A percentile compares a stretch with the other conserved stretches of the same genome.
These are phyloP conservation scores for Caenorhabditis wallacei DNA, from an alignment of 2,888 invertebrate species.

Conservation along the genomic window DNA sequence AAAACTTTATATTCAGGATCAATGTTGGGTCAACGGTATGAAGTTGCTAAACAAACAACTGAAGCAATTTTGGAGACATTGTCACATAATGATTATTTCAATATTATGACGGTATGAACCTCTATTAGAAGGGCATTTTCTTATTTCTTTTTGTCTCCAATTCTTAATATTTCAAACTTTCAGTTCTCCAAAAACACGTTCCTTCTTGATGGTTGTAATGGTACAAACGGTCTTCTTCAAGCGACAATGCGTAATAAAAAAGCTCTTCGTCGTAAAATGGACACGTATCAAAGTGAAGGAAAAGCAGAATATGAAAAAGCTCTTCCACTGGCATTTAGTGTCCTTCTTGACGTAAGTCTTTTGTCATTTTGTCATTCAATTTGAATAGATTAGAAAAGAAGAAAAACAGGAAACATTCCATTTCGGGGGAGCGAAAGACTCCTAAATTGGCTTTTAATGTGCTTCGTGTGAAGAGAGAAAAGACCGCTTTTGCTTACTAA, in stretches of 20 bases:
- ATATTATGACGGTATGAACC: slow-evolving; percentile 88
- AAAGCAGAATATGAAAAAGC: slow-evolving; percentile 92
- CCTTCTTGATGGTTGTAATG: slow-evolving; percentile 90
- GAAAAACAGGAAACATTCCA: slow-evolving; percentile 21
- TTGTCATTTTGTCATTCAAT: neutral
- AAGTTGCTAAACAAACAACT: slow-evolving; percentile 94
- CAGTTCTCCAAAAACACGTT: slow-evolving; percentile 88
- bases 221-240: slow-evolving; percentile 90
- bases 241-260: slow-evolving; percentile 86
- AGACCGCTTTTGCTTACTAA: slow-evolving; percentile 51
- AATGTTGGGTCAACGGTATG: slow-evolving; percentile 87
- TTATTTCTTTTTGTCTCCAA: neutral
- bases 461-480: slow-evolving; percentile 16
- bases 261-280: slow-evolving; percentile 84
- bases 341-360: slow-evolving; percentile 88
- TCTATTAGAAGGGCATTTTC: too few species aligned
- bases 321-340: slow-evolving; percentile 90
- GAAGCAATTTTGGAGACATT: slow-evolving; percentile 93
- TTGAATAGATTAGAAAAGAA: slow-evolving; percentile 21
- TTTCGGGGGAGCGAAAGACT: neutral
- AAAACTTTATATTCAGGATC: slow-evolving; percentile 45
- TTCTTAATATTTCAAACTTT: slow-evolving; percentile 42
- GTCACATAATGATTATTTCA: slow-evolving; percentile 98
- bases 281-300: slow-evolving; percentile 88
- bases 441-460: slow-evolving; percentile 52